Evolutionary conservation across 2,797 vertebrate species (phyloP).

Genomic region (Catharus ustulatus): DNA sequence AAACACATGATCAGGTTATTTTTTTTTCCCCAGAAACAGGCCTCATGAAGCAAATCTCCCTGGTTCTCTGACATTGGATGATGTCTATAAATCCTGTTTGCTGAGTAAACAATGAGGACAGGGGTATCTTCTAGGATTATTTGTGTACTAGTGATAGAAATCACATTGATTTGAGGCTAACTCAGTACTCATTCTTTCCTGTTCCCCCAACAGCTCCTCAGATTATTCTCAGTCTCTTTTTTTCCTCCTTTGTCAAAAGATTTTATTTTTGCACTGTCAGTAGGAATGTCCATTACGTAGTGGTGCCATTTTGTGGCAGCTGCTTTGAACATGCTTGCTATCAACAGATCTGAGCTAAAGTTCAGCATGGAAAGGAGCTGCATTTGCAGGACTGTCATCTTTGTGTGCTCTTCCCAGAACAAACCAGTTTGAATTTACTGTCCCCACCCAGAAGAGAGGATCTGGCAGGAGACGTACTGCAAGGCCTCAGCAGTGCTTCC

Average conservation of each 20-base stretch:
- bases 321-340: neutral
- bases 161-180: slow-evolving; percentile 24
- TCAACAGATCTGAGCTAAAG: neutral
- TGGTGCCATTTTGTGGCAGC: neutral
- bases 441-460: neutral
- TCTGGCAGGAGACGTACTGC: neutral
- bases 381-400: neutral
- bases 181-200: slow-evolving; percentile 6
- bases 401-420: neutral
- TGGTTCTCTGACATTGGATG: neutral
- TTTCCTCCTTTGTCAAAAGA: neutral
- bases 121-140: slow-evolving; percentile 37
- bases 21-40: neutral
- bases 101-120: slow-evolving; percentile 37
- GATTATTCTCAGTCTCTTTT: neutral
- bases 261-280: slow-evolving; percentile 12
- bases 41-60: slow-evolving; percentile 4
- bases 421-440: neutral
- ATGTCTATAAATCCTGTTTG: slow-evolving; percentile 53
- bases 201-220: neutral
- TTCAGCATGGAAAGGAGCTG: neutral
- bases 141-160: slow-evolving; percentile 56
- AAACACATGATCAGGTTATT: neutral
- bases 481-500: neutral
- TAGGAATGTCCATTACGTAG: neutral